phyloP scores from a whole-genome alignment of 2,797 vertebrate species.

The Peromyscus aztecus region DNA sequence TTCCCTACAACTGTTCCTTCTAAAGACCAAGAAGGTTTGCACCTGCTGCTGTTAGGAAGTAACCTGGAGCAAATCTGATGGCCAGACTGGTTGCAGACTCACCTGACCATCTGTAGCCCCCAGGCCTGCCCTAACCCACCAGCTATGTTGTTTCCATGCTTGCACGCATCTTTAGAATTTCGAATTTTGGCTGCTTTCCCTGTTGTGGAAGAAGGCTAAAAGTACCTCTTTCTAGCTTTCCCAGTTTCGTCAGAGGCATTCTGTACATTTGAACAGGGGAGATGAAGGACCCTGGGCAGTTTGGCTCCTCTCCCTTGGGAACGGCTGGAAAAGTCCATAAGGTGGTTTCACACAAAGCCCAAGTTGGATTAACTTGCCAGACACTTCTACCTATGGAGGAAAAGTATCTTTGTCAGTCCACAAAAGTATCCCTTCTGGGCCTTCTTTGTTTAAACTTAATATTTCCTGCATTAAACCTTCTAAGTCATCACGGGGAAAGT shows the following conservation, averaged over 20 bases:
- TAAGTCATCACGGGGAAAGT: conserved; percentile 73
- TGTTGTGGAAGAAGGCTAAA: conserved; percentile 48
- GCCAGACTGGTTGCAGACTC: not conserved
- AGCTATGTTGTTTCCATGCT: not conserved
- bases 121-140: not conserved
- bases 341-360: conserved; percentile 67
- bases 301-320: conserved; percentile 14
- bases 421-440: conserved; percentile 72
- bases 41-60: conserved; percentile 56
- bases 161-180: not conserved
- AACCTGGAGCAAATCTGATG: conserved; percentile 48
- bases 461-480: conserved; percentile 82
- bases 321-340: conserved; percentile 31
- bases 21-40: not conserved
- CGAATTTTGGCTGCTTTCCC: conserved; percentile 19
- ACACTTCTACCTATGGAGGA: conserved; percentile 40
- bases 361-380: conserved; percentile 43
- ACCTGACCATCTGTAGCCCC: not conserved
- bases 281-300: conserved; percentile 39
- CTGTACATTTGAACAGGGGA: not conserved
- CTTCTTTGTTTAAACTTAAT: conserved; percentile 81
- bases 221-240: conserved; percentile 46
- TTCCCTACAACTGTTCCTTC: not conserved
- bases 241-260: not conserved
- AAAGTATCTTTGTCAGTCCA: conserved; percentile 70